Evolutionary conservation across 2,113 vertebrate species (phyloP).

Genomic region (Stegostoma tigrinum): DNA sequence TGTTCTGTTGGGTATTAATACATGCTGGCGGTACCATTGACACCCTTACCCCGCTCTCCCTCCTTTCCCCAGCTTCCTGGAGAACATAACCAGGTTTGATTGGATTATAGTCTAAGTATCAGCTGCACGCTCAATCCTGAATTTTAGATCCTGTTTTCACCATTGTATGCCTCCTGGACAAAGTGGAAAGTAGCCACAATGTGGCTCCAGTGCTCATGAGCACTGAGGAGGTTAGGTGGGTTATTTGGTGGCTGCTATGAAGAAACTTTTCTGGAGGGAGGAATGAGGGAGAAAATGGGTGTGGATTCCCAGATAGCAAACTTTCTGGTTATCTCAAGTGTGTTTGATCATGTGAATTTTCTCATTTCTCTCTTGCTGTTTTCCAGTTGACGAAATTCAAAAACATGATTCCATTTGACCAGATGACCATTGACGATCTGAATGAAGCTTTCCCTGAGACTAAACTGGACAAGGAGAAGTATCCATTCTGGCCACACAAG

Average conservation of each 20-base stretch:
- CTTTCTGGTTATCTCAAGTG: neutral
- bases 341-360: neutral
- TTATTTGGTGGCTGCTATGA: neutral
- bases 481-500: constrained; percentile 84
- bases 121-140: neutral
- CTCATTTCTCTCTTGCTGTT: neutral
- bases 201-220: no score
- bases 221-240: neutral
- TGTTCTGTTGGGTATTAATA: neutral
- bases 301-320: neutral
- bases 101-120: neutral
- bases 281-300: neutral
- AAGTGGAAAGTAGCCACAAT: neutral
- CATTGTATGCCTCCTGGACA: neutral
- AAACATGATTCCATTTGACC: constrained; percentile 87
- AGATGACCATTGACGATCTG: constrained; percentile 84
- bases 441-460: constrained; percentile 76
- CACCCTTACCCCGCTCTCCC: neutral
- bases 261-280: neutral
- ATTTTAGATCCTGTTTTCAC: neutral
- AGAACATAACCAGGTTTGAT: neutral
- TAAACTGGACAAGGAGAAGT: constrained; percentile 74
- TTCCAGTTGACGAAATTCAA: constrained; percentile 71
- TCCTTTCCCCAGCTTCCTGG: neutral
- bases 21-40: neutral